Conservation (phyloP, 2,797 vertebrate species). For the Pangasius macronema region DNA sequence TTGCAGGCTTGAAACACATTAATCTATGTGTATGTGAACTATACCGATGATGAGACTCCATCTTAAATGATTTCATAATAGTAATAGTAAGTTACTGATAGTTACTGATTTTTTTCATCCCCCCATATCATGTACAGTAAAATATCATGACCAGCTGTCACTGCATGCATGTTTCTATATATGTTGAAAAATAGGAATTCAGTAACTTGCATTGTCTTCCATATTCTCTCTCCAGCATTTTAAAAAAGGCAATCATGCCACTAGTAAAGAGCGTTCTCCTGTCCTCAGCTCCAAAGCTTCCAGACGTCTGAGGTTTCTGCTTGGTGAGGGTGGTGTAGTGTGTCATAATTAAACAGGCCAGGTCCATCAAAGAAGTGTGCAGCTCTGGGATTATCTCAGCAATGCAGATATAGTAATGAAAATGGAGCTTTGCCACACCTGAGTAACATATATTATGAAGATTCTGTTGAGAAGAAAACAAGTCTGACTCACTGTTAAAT, state of each 20-base stretch:
- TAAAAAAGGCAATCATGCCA: not conserved
- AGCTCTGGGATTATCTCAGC: not conserved
- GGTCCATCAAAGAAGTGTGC: not conserved
- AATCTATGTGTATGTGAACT: not conserved
- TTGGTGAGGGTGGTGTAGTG: not conserved
- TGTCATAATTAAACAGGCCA: conserved; percentile 29
- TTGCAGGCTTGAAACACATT: not conserved
- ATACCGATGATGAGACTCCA: not conserved
- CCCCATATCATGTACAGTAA: not conserved
- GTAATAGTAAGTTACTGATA: not conserved
- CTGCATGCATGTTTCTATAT: not conserved
- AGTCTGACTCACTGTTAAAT: not conserved
- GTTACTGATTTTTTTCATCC: not conserved
- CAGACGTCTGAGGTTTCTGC: not conserved
- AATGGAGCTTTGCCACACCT: conserved; percentile 12
- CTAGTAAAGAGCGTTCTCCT: not conserved
- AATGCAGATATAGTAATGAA: not conserved
- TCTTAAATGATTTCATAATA: not conserved
- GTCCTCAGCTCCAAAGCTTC: not conserved
- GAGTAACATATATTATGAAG: conserved; percentile 1
- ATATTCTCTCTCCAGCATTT: not conserved
- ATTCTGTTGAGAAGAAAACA: not conserved
- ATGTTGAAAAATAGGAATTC: not conserved
- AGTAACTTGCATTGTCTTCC: not conserved
- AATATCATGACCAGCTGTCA: not conserved